phyloP scores from a whole-genome alignment of 1,140 invertebrate genomes.

The Charaxes varanes region DNA sequence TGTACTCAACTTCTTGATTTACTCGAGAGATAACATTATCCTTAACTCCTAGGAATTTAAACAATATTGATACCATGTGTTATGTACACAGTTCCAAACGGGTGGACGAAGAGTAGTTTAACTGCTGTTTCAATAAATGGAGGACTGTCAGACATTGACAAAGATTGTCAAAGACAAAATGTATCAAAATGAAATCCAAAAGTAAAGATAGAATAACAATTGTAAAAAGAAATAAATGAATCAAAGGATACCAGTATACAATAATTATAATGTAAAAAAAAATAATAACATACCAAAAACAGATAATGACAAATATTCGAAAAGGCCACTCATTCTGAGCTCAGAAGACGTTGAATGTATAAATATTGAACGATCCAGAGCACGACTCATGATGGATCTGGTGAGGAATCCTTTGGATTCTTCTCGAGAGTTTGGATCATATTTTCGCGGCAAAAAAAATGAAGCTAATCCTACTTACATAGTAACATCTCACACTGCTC shows the following conservation, averaged over 20 bases:
- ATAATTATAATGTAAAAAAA: constrained; percentile 1
- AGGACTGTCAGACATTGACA: constrained; percentile 4
- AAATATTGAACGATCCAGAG: constrained; percentile 23
- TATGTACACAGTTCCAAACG: too few species aligned
- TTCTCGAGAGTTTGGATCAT: constrained; percentile 25
- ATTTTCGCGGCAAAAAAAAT: constrained; percentile 14
- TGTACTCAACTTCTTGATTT: too few species aligned
- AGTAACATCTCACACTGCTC: constrained; percentile 23
- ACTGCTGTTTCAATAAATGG: too few species aligned
- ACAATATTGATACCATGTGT: too few species aligned
- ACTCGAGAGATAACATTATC: too few species aligned
- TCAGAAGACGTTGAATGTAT: constrained; percentile 21
- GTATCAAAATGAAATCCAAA: constrained; percentile 17
- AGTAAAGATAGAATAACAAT: constrained; percentile 4
- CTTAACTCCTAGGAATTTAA: too few species aligned
- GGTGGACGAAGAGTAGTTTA: too few species aligned
- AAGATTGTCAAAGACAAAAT: constrained; percentile 9
- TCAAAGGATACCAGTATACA: constrained; percentile 6
- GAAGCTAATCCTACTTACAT: constrained; percentile 19
- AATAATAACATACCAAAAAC: constrained; percentile 1
- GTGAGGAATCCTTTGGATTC: constrained; percentile 11
- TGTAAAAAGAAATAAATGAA: constrained; percentile 9
- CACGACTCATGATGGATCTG: constrained; percentile 23
- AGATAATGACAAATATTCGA: not conserved
- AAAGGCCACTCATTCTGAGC: constrained; percentile 22